Base-by-base conservation (phyloP, 2,113 vertebrate species). In the Xyrauchen texanus region DNA sequence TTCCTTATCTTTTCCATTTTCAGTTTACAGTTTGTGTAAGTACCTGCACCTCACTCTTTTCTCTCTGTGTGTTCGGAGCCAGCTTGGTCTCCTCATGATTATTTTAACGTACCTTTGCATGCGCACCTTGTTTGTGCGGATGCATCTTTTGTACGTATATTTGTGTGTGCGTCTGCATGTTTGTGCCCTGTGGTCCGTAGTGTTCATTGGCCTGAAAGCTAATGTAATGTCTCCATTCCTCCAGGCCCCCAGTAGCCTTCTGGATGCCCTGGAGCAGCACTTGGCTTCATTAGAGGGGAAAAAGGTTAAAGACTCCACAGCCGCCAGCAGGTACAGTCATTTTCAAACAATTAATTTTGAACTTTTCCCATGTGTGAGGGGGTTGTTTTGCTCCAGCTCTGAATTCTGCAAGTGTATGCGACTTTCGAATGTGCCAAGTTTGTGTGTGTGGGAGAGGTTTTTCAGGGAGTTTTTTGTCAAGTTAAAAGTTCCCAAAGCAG, bases 261-360 rank as follows among this genome's bases (percentile, higher is more conserved):
- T 98, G 88, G 96, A 98, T 91, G 96, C 96, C 88, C 91, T 98
- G 91, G 96, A 98, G 90, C 96, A 98, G 77, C 96, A 98, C 90
- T 92, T 98, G 92, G 96, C 95, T 90, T 98, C 96, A 85, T 93
- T 98, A 85, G 96, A 98, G 90, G 96, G 96, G 84, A 98, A 98
- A 91, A 98, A 98, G 92, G 96, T 97, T 71, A 98, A 98, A 93
- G 96, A 97, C 85, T 97, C 96, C 8, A 97, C 96, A 78, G 96
- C 95, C 84, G 95, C 96, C 84, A 98, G 95, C 96, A 97, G 96
- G 96, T 96, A 90, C 74, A 34, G 85, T 83, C 44, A 76, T 68
- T 76, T 65, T 76, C 53, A 70, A 57, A 11, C 46, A 44, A 71
- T 53, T 65, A 12, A 70, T 60, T 68, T 71, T 78, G 60, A 71